Evolutionary conservation across 35 echinoderm and acorn worm genomes (phyloP), one percentile per base, ranked within the genome.

Genomic region (Lytechinus pictus): DNA sequence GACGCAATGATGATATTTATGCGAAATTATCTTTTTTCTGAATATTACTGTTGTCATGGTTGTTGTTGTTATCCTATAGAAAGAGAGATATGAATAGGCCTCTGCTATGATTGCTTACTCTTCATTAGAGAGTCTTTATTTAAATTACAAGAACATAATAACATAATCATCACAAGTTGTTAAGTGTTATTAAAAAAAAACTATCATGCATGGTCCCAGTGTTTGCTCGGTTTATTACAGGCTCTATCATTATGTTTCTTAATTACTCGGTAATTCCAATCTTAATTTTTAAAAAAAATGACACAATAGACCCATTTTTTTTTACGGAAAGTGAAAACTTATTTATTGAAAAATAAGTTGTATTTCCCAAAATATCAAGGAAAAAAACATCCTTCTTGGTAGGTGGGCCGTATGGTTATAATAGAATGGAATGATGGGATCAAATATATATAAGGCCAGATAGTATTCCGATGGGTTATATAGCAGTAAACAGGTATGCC

Each of bases 361-460:
- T 44, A 44, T 44, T 2, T 79, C 66, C 16, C 16, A 24, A 79
- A 79, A 79, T 79, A n/a, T 79, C 66, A 24, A 79, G 66, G 21
- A 79, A 79, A n/a, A 44, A 44, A 0, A 8, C 66, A 79, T 79
- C 19, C 19, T 19, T 79, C 66, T 24, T 24, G 19, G 66, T 79
- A 79, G 66, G 66, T 79, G 66, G 66, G 66, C 66, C 66, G 66
- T 79, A 79, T 79, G 66, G 66, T 79, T 79, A 79, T 79, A 79
- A 79, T 79, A 79, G 66, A 79, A 79, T 2, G 66, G 66, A 79
- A 79, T 79, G 19, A 79, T 16, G n/a, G 66, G 66, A 79, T 79
- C 66, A 79, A 79, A 79, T 44, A 79, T 13, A 7, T 24, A 79
- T 6, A 79, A 19, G 66, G 24, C 16, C 19, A 79, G 19, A 79